A percentile compares a stretch with the other conserved stretches of the same genome.
Evolutionary conservation across 1,140 invertebrate genomes (phyloP).

Genomic region (Drosophila kurseongensis): DNA sequence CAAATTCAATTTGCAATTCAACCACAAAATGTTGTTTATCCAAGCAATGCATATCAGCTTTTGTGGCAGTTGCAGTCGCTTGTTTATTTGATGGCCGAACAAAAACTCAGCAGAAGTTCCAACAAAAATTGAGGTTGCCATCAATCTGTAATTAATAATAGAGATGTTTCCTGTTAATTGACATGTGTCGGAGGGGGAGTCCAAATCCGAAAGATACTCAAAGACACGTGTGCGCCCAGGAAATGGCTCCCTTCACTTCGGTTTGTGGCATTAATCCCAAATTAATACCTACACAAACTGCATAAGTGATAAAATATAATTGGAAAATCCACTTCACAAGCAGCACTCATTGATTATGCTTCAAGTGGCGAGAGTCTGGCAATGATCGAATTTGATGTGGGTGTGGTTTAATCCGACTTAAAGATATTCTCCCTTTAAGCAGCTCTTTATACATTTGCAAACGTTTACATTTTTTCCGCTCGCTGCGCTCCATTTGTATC

Average conservation of each 20-base stretch:
- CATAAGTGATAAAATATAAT: slow-evolving; percentile 66
- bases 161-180: slow-evolving; percentile 55
- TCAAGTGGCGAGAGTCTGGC: slow-evolving; percentile 17
- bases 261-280: slow-evolving; percentile 40
- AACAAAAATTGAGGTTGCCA: neutral
- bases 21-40: slow-evolving; percentile 51
- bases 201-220: slow-evolving; percentile 13
- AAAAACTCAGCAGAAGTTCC: slow-evolving; percentile 9
- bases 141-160: slow-evolving; percentile 63
- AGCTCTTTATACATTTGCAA: slow-evolving; percentile 10
- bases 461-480: slow-evolving; percentile 23
- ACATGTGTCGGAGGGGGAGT: slow-evolving; percentile 22
- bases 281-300: slow-evolving; percentile 46
- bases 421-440: slow-evolving; percentile 12
- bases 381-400: slow-evolving; percentile 32
- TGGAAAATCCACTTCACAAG: slow-evolving; percentile 57
- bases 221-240: slow-evolving; percentile 43
- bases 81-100: slow-evolving; percentile 27
- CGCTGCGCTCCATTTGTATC: slow-evolving; percentile 50
- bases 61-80: slow-evolving; percentile 5
- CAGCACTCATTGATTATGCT: slow-evolving; percentile 11
- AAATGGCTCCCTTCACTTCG: slow-evolving; percentile 24
- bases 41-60: slow-evolving; percentile 22
- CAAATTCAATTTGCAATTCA: slow-evolving; percentile 57
- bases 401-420: slow-evolving; percentile 10